These are phyloP conservation scores for Philopotamus ludificatus DNA, from an alignment of 1,140 invertebrate genomes.

Conservation along the genomic window DNA sequence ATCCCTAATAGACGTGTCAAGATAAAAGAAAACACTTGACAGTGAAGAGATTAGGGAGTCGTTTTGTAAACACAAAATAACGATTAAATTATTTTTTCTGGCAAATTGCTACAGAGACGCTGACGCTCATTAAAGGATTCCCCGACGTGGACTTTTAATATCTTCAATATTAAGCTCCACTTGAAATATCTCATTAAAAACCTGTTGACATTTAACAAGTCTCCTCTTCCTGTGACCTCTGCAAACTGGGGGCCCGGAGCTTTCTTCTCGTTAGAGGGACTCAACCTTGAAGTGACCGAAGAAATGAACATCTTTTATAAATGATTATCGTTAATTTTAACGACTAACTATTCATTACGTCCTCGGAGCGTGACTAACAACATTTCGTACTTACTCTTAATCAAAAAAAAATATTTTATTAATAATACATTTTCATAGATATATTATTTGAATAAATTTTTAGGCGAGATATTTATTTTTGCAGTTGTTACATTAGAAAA, in stretches of 20 bases:
- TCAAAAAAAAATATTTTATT: not conserved
- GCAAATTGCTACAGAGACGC: not conserved
- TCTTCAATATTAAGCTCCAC: slow-evolving; percentile 30
- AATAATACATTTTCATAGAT: too few species aligned
- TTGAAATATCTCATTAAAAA: slow-evolving; percentile 37
- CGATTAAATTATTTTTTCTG: slow-evolving; percentile 20
- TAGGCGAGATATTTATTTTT: too few species aligned
- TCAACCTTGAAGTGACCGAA: slow-evolving; percentile 14
- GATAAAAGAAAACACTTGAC: slow-evolving; percentile 22
- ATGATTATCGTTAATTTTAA: too few species aligned
- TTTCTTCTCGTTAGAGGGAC: slow-evolving; percentile 28
- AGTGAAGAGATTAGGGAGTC: slow-evolving; percentile 6
- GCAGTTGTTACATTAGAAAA: too few species aligned
- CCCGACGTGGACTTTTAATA: slow-evolving; percentile 27
- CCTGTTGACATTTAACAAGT: slow-evolving; percentile 35
- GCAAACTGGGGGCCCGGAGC: slow-evolving; percentile 29
- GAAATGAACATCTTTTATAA: not conserved
- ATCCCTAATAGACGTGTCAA: slow-evolving; percentile 14
- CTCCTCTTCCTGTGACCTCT: slow-evolving; percentile 16
- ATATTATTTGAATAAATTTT: not conserved
- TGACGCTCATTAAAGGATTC: slow-evolving; percentile 31
- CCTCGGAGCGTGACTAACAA: not conserved
- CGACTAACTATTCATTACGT: too few species aligned
- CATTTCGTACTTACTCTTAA: not conserved
- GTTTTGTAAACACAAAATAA: slow-evolving; percentile 25